Conservation (phyloP, 2,113 vertebrate species). For the rat (Rattus norvegicus) region GRCr8 NC_086019.1:82527501-82528000, state of each 20-base stretch:
- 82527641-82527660: conserved; percentile 20
- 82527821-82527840: not conserved
- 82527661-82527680: conserved; percentile 45
- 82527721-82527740: conserved; percentile 56
- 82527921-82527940: not conserved
- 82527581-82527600: not conserved
- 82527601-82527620: not conserved
- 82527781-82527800: conserved; percentile 70
- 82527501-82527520: no score
- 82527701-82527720: not conserved
- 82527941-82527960: conserved; percentile 54
- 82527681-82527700: not conserved
- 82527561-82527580: not conserved
- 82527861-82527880: not conserved
- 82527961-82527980: conserved; percentile 74
- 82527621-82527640: not conserved
- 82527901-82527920: conserved; percentile 72
- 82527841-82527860: not conserved
- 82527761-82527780: conserved; percentile 70
- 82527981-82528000: conserved; percentile 50
- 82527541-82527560: not conserved
- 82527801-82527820: conserved; percentile 62
- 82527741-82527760: conserved; percentile 75
- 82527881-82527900: conserved; percentile 8
- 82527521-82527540: not conserved